Base-by-base conservation (phyloP, 2,888 invertebrate species). In the Orthonevra nobilis region DNA sequence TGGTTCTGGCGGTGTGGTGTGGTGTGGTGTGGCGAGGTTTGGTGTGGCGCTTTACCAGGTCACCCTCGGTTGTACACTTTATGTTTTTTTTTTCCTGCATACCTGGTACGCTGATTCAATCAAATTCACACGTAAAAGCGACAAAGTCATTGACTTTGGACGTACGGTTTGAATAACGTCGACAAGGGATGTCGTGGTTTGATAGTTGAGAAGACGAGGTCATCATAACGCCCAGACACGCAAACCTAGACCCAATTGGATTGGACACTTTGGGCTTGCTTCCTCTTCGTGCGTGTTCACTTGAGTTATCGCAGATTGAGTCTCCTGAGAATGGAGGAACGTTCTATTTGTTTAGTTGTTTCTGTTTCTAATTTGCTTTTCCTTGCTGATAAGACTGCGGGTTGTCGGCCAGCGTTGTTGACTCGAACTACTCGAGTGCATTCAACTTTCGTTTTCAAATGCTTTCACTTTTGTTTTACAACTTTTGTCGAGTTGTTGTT, bases 401-500 rank as follows among this genome's bases (percentile, higher is more conserved):
- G 46, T 52, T 19, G 50, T 20, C 10, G 23, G 42, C 28, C 40
- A 23, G 28, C 28, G 36, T 44, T 72, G 60, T 66, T 79, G 64
- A 72, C 61, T 72, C 40, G 36, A 66, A 79, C 72, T 60, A 60
- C 54, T 56, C 36, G 73, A 79, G 79, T 73, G 79, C 79, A 79
- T 79, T 79, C 73, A 79, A 73, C 73, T 79, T 73, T 79, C 56
- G 66, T 14, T 73, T 66, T 73, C 66, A 61, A 79, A 73, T 61
- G 73, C 66, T 79, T 73, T 73, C 79, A 79, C 79, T 79, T 79
- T 79, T 61, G 32, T 54, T 60, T 50, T 14, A 17, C 19, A 44
- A 54, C 28, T 17, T 38, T 19, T 26, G 42, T 34, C 44, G 32
- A 12, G n/a, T n/a, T n/a, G n/a, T n/a, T n/a, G n/a, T n/a, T n/a